phyloP scores from a whole-genome alignment of 2,888 invertebrate genomes.

The Acleris cristana region DNA sequence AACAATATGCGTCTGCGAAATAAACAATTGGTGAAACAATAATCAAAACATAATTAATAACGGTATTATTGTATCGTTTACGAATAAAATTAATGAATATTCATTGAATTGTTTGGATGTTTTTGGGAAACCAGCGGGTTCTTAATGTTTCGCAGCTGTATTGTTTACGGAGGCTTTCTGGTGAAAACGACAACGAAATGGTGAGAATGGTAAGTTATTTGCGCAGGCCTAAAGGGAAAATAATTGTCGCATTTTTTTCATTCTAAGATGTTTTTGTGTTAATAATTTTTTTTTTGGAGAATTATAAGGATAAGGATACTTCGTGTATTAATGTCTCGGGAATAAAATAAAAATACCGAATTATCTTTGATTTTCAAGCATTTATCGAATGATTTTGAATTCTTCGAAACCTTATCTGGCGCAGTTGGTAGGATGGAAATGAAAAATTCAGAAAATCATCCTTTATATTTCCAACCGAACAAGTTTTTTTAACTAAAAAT shows the following conservation, averaged over 20 bases:
- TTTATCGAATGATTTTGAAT: too few species aligned
- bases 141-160: constrained; percentile 22
- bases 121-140: constrained; percentile 40
- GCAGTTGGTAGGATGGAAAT: background rate
- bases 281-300: background rate
- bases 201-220: constrained; percentile 15
- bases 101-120: constrained; percentile 50
- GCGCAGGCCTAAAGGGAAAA: background rate
- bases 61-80: constrained; percentile 28
- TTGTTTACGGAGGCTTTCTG: constrained; percentile 18
- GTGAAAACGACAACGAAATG: constrained; percentile 12
- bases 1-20: constrained; percentile 31
- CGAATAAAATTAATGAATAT: constrained; percentile 55
- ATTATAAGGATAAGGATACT: too few species aligned
- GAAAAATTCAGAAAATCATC: background rate
- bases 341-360: too few species aligned
- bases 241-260: background rate
- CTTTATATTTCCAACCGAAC: background rate
- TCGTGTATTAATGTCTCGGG: too few species aligned
- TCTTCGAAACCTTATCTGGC: background rate
- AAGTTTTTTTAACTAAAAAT: too few species aligned
- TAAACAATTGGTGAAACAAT: constrained; percentile 34
- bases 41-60: constrained; percentile 40
- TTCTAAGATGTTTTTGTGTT: background rate
- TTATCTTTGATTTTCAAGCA: too few species aligned